Conservation (phyloP, 1,140 invertebrate genomes). For the Sinella curviseta region DNA sequence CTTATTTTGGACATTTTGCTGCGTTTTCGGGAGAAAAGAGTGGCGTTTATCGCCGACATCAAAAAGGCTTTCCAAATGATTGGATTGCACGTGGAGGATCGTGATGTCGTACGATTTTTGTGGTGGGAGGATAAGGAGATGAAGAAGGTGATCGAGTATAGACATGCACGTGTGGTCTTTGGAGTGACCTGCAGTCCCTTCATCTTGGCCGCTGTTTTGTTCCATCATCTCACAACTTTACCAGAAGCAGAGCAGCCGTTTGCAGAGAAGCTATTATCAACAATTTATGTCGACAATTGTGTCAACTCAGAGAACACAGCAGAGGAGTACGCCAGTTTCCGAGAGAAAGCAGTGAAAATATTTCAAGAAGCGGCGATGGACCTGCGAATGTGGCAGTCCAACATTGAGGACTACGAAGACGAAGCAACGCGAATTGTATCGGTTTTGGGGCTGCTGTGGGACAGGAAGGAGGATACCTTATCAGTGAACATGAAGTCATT, state of each 20-base stretch:
- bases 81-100: background rate
- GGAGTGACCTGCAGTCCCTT: slow-evolving; percentile 43
- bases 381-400: slow-evolving; percentile 32
- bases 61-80: slow-evolving; percentile 18
- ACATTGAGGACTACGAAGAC: background rate
- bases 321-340: slow-evolving; percentile 18
- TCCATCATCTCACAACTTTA: slow-evolving; percentile 18
- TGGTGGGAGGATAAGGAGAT: slow-evolving; percentile 35
- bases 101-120: slow-evolving; percentile 31
- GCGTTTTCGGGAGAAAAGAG: slow-evolving; percentile 52
- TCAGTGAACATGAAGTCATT: background rate
- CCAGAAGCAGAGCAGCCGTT: background rate
- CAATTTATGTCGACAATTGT: slow-evolving; percentile 38
- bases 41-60: slow-evolving; percentile 51
- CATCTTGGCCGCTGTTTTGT: slow-evolving; percentile 36
- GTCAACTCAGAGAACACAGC: slow-evolving; percentile 1
- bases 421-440: background rate
- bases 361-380: slow-evolving; percentile 34
- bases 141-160: slow-evolving; percentile 21
- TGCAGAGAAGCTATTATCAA: background rate
- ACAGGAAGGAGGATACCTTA: background rate
- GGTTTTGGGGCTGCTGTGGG: background rate
- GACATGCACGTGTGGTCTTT: slow-evolving; percentile 42
- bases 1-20: slow-evolving; percentile 52
- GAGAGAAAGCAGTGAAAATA: slow-evolving; percentile 19